Evolutionary conservation across 2,797 vertebrate species (phyloP), one percentile per base, ranked within the genome.

Genomic region (Sardinella longiceps): DNA sequence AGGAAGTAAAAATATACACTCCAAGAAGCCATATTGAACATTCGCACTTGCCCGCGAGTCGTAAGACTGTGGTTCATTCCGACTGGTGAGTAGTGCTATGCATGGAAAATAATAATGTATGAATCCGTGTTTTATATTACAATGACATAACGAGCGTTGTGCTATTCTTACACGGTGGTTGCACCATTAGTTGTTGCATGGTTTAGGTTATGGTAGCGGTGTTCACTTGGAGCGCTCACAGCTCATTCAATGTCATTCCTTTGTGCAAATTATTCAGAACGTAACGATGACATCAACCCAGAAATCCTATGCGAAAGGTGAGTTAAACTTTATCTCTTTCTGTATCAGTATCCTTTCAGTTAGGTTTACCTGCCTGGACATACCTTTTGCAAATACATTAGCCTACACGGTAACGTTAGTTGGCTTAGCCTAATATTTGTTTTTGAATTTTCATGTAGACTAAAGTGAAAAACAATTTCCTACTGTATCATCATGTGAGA

Each of bases 231-330:
- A n/a, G n/a, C n/a, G n/a, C n/a, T n/a, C n/a, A 14, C 37, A 43
- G 30, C 63, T 33, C 12, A 48, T 10, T 48, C 37, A 77, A 74
- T 30, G 14, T 53, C 6, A 77, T 77, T 18, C 14, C 10, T 5
- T 33, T 39, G 37, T 43, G 15, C 20, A n/a, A 20, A 37, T 6
- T n/a, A n/a, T n/a, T n/a, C n/a, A n/a, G n/a, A n/a, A n/a, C n/a
- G n/a, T n/a, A n/a, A n/a, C n/a, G n/a, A 90, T 89, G 89, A 66
- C 87, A 74, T 70, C 90, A 15, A 89, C 91, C 60, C 86, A 93
- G 46, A 95, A 94, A 88, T 87, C 85, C 81, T 88, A 92, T 53
- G 85, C 87, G n/a, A 93, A 94, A 93, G 94, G 95, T 95, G 92
- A 90, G 89, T 53, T 1, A n/a, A n/a, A n/a, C 25, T 9, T 37